Base-by-base conservation (phyloP, 2,113 vertebrate species). In the Albula goreensis region DNA sequence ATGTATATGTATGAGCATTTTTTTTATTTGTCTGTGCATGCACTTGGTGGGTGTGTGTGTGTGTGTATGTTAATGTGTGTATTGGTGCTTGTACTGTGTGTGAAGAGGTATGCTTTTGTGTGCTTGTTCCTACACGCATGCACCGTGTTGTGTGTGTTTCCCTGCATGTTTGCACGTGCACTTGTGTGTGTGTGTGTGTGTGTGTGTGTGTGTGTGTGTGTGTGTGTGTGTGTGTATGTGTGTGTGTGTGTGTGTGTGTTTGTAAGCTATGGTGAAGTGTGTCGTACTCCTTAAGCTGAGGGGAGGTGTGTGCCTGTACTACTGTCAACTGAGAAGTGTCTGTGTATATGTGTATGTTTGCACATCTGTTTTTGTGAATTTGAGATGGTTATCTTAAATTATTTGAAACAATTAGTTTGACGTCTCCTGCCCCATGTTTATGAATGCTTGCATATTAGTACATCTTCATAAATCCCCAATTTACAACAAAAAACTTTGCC, bases 51-150 rank as follows among this genome's bases (percentile, higher is more conserved):
- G 56, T 22, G 31, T 50, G 57, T 78, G 49, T 83, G 70, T 83
- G n/a, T 57, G 70, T 63, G 78, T 84, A 31, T 82, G 63, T 86
- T 6, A 80, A 9, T 83, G 77, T 78, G 19, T 78, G 25, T 15
- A 8, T 48, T 51, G 31, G 77, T 2, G 63, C 49, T 2, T 11
- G 10, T 48, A 51, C 5, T 56, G 53, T 56, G 53, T 56, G 53
- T 56, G 53, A 6, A 11, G 5, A 19, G 79, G 15, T 1, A 9
- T 86, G 60, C 52, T 17, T 86, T 31, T 57, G 85, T 86, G 53
- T 86, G 57, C 87, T 4, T 91, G 90, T 53, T 5, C 11, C 52
- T 63, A 13, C n/a, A n/a, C n/a, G n/a, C n/a, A n/a, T n/a, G n/a
- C n/a, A n/a, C n/a, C n/a, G n/a, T n/a, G n/a, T n/a, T 17, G 80